Percentiles rank a stretch among this genome's conserved stretches.
These are phyloP conservation scores for Corticium candelabrum DNA, from an alignment of 37 sponge, comb jelly and placozoan species.

Conservation along the genomic window DNA sequence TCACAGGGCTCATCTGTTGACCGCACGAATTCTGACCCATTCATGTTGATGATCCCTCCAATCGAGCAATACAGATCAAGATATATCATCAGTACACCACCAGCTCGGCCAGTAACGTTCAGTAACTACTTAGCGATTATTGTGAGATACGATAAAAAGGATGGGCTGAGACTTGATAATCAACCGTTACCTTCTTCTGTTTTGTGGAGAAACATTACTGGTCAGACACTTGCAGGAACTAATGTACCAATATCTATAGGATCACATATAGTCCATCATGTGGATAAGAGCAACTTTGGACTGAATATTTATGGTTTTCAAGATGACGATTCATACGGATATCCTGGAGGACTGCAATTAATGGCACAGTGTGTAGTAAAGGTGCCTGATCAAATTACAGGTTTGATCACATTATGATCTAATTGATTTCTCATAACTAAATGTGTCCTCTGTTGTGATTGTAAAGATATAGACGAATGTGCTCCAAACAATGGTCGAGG, in stretches of 20 bases:
- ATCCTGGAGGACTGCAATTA: constrained; percentile 34
- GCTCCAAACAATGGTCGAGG: not conserved
- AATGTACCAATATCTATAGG: not conserved
- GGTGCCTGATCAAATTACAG: not conserved
- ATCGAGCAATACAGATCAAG: constrained; percentile 49
- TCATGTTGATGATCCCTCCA: constrained; percentile 47
- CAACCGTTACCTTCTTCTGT: not conserved
- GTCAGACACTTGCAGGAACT: not conserved
- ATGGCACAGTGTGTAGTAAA: not conserved
- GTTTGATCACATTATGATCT: no score
- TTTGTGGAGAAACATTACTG: not conserved
- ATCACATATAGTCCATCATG: constrained; percentile 16
- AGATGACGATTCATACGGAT: constrained; percentile 32
- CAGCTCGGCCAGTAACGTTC: not conserved
- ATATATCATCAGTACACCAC: constrained; percentile 20
- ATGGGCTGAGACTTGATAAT: constrained; percentile 18
- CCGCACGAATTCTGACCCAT: constrained; percentile 27
- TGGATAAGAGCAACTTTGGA: constrained; percentile 17
- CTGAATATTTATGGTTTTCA: constrained; percentile 37
- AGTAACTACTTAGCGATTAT: constrained; percentile 27
- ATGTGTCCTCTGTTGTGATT: not conserved
- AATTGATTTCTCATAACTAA: no score
- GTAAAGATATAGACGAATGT: not conserved
- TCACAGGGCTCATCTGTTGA: constrained; percentile 23
- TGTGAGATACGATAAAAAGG: constrained; percentile 15